Conservation (phyloP, 2,888 invertebrate genomes). For the Sylvicola cinctus region DNA sequence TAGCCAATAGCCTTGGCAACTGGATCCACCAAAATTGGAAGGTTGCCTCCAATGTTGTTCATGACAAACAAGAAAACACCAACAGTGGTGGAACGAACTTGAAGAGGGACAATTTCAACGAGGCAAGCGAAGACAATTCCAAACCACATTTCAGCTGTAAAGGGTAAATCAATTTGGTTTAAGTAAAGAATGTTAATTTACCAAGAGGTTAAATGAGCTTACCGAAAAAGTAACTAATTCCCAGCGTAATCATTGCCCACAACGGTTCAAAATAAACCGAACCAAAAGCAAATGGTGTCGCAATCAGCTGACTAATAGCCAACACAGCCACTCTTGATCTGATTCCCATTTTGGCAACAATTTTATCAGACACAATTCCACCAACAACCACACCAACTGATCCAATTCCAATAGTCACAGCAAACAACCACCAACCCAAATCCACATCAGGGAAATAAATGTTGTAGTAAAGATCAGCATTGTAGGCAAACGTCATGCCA, state of each 20-base stretch:
- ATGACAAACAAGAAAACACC: slow-evolving; percentile 79
- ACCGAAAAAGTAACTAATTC: slow-evolving; percentile 78
- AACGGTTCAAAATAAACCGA: slow-evolving; percentile 63
- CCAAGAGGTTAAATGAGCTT: slow-evolving; percentile 17
- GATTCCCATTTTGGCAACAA: slow-evolving; percentile 72
- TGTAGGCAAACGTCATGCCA: slow-evolving; percentile 81
- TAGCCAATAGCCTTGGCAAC: slow-evolving; percentile 64
- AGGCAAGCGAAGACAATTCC: slow-evolving; percentile 79
- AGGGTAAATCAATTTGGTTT: too few relatives aligned
- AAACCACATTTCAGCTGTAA: slow-evolving; percentile 81
- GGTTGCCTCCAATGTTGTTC: slow-evolving; percentile 81
- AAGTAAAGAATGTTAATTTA: neutral
- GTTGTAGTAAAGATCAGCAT: slow-evolving; percentile 73
- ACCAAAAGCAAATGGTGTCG: slow-evolving; percentile 70
- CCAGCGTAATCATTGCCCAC: slow-evolving; percentile 72
- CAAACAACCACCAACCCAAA: slow-evolving; percentile 77
- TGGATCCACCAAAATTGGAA: slow-evolving; percentile 73
- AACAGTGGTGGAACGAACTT: slow-evolving; percentile 63
- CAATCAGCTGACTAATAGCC: slow-evolving; percentile 61
- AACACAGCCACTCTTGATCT: slow-evolving; percentile 59
- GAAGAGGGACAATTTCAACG: slow-evolving; percentile 69
- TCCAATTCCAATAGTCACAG: slow-evolving; percentile 66
- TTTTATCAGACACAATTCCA: slow-evolving; percentile 63
- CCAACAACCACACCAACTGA: slow-evolving; percentile 46
- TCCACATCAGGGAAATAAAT: slow-evolving; percentile 77